Evolutionary conservation across 1,140 invertebrate species (phyloP), one percentile per base, ranked within the genome.

Genomic region (Leptopilina clavipes): DNA sequence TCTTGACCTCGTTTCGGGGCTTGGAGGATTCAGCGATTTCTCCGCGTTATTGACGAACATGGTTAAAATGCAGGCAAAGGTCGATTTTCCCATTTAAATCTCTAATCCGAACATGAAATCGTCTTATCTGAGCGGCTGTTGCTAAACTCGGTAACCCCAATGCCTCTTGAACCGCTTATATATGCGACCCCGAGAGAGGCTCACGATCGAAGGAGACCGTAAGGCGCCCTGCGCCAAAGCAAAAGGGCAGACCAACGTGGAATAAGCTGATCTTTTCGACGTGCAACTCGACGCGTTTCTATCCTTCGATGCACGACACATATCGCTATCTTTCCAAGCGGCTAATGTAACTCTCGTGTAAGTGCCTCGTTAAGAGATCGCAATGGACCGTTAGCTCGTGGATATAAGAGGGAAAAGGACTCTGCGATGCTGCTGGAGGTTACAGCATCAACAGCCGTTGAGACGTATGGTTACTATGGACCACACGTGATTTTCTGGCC

Each of bases 341-440:
- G 79, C 77, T 80, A 82, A 82, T 80, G 81, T 82, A 82, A 82
- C 77, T 80, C 79, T 79, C 79, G 76, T 82, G 79, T 82, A 82
- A 79, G 40, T 75, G 75, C 72, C 74, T 79, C 52, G 77, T 79
- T 65, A 81, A 77, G 76, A 79, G 76, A 80, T 78, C 75, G 76
- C 74, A 76, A 37, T 76, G 73, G 78, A 82, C 81, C 81, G 81
- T 82, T 80, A 82, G 74, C 73, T 75, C 78, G 76, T 73, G 72
- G 75, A 77, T 79, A 82, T 71, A 56, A 73, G 59, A 70, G 7
- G 11, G 5, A 65, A 14, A 65, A 11, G 74, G 76, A 76, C 76
- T 79, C 37, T 40, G 37, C 37, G 37, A 1, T 40, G 37, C 37
- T 40, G 37, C 37, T 40, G 37, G 8, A 7, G 37, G 78, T 78